phyloP scores from a whole-genome alignment of 2,888 invertebrate genomes.

The Drosophila paracracens region DNA sequence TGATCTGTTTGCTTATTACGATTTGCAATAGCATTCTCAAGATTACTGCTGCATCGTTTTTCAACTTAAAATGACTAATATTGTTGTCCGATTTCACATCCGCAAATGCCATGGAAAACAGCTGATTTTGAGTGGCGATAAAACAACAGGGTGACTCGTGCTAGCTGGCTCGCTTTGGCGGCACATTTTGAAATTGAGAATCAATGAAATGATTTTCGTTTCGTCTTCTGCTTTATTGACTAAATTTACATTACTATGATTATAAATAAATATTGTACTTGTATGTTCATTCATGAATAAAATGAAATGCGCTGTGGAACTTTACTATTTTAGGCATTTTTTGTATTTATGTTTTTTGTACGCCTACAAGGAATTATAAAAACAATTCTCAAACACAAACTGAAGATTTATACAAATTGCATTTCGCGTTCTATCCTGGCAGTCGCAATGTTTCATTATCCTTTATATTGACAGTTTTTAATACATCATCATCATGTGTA shows the following conservation, averaged over 20 bases:
- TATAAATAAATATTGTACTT: conserved; percentile 1
- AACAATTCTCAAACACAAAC: conserved; percentile 69
- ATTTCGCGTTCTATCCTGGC: conserved; percentile 82
- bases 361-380: conserved; percentile 55
- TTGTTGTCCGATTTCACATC: conserved; percentile 50
- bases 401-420: conserved; percentile 71
- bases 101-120: conserved; percentile 36
- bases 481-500: conserved; percentile 91
- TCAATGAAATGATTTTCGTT: background rate
- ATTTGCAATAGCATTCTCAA: conserved; percentile 53
- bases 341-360: conserved; percentile 25
- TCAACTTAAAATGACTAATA: conserved; percentile 41
- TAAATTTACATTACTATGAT: background rate
- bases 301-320: background rate
- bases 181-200: conserved; percentile 17
- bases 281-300: background rate
- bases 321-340: conserved; percentile 3
- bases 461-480: conserved; percentile 91
- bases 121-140: conserved; percentile 45
- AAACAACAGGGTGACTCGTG: conserved; percentile 46
- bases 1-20: conserved; percentile 20
- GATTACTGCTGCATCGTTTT: conserved; percentile 34
- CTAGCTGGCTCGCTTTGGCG: conserved; percentile 21
- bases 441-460: conserved; percentile 93
- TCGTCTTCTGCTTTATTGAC: background rate